phyloP scores from a whole-genome alignment of 2,113 vertebrate genomes.

The Ptyas mucosa region DNA sequence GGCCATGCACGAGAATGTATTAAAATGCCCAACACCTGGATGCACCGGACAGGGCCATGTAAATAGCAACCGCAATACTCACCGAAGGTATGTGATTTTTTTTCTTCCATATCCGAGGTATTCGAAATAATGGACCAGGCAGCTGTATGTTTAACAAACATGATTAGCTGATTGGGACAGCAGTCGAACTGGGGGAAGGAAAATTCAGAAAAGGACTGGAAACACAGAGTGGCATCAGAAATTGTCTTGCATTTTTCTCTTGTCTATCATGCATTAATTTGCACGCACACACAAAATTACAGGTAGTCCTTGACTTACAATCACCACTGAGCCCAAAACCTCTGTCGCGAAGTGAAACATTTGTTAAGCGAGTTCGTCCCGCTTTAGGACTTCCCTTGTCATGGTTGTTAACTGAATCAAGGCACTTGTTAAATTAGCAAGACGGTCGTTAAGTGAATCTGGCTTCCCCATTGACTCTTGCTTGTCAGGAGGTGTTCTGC shows the following conservation, averaged over 20 bases:
- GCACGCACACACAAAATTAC: background rate
- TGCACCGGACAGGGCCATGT: constrained; percentile 98
- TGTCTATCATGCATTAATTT: background rate
- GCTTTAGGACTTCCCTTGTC: too few relatives aligned
- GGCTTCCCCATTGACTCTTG: too few relatives aligned
- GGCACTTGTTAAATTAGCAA: too few relatives aligned
- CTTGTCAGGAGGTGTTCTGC: too few relatives aligned
- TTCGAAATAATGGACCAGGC: rapidly evolving
- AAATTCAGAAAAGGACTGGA: background rate
- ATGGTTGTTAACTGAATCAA: too few relatives aligned
- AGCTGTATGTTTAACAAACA: background rate
- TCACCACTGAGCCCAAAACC: too few relatives aligned
- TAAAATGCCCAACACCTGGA: constrained; percentile 97
- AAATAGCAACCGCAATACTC: constrained; percentile 99
- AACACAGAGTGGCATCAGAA: background rate
- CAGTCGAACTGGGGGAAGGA: background rate
- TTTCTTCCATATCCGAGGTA: background rate
- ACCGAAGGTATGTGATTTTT: constrained; percentile 82
- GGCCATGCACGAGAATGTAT: constrained; percentile 98
- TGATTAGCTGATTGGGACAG: background rate
- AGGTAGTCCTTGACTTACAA: too few relatives aligned
- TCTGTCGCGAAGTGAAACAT: too few relatives aligned
- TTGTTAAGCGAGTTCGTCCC: too few relatives aligned
- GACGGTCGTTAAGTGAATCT: too few relatives aligned
- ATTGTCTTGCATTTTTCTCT: background rate